Base-by-base conservation (phyloP, 1,140 invertebrate genomes). In the Pomacea maculata region DNA sequence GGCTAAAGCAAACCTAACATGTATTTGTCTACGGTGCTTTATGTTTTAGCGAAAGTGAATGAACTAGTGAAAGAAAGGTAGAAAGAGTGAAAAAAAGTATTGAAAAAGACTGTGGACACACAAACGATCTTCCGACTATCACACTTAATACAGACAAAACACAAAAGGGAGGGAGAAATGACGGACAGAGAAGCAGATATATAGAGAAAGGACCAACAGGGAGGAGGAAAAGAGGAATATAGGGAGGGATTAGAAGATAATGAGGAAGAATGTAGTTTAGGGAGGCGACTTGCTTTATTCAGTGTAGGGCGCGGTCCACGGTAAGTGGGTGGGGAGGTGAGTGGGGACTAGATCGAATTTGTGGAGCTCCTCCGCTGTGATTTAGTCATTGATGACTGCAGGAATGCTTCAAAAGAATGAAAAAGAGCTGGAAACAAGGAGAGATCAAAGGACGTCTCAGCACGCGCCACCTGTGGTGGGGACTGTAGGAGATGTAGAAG, bases 51-150 rank as follows among this genome's bases (percentile, higher is more conserved):
- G 52, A 57, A n/a, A 57, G 52, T 25, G 73, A 75, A 75, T 75
- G 52, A 61, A 73, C 29, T 17, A 10, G 17, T 14, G 34, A 34
- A 72, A 1, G 71, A 72, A 54, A 72, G 71, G 3, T 34, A 34
- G n/a, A 72, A 54, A 72, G 71, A 72, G 71, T 52, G 71, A 72
- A 54, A 72, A 54, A 72, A 54, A 72, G n/a, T n/a, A n/a, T n/a
- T n/a, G n/a, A n/a, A 54, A 72, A 54, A 72, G 71, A 72, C 34
- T 45, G 1, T 45, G 34, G 34, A 1, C 34, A 45, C 34, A 45
- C 34, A 45, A 45, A 45, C 34, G 34, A 45, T 45, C 34, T 45
- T 45, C 34, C 34, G 34, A 45, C 34, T 45, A 45, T 45, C 34
- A 45, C 3, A 45, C 34, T 2, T 45, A 45, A 45, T 45, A 1